Evolutionary conservation across 2,797 vertebrate genomes (phyloP), one percentile per base, ranked within the genome.

Genomic region (Falco rusticolus): DNA sequence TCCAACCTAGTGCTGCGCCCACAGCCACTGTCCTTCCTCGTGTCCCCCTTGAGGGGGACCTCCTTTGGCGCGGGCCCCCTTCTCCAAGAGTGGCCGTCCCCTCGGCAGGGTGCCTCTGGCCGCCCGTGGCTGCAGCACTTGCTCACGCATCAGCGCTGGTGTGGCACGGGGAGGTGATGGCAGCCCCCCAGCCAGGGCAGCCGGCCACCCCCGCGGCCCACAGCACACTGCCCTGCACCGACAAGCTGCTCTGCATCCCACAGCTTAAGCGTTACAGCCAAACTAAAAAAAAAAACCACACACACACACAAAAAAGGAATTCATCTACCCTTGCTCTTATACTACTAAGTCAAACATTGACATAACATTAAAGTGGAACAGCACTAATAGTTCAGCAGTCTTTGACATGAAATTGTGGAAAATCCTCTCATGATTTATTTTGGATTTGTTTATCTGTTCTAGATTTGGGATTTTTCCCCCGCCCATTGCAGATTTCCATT

Each of bases 161-260:
- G 41, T 3, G 2, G 6, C 28, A 20, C 0, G 0, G 28, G 57
- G 43, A 15, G 17, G 65, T 0, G 0, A n/a, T 5, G 33, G 60
- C n/a, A 8, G 11, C 15, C 11, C 20, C 45, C 41, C 74, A 24
- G 61, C 33, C 43, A 29, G 34, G 70, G 28, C 65, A 34, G 60
- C 14, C 41, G 0, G 0, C 54, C 63, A 78, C 8, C 64, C 39
- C 16, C 2, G 4, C 74, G 26, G 22, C 39, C 66, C 66, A 39
- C 60, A 34, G 22, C 1, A n/a, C n/a, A 1, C 0, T 7, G 66
- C 45, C 43, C 3, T 0, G 11, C 60, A 65, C 64, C 0, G 0
- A 54, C 16, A 65, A n/a, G 24, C 64, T 50, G 65, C 70, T 65
- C 80, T 19, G n/a, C 50, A 34, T 9, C 31, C 20, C 34, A 47